Conservation (phyloP, 2,888 invertebrate genomes). For the Penaeus monodon region DNA sequence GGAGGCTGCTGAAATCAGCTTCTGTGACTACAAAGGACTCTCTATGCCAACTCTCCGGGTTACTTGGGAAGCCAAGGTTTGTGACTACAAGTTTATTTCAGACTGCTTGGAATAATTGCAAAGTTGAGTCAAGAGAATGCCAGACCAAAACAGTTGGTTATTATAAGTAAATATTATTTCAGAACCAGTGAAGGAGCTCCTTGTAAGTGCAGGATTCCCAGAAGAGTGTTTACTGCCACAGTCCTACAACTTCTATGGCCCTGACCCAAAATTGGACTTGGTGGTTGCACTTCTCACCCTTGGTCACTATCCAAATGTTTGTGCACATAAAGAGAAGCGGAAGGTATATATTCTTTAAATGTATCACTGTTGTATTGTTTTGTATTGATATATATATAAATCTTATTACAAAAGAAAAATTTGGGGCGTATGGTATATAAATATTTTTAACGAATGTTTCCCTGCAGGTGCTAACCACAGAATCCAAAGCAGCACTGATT, state of each 20-base stretch:
- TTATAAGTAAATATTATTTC: constrained; percentile 40
- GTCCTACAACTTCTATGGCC: constrained; percentile 75
- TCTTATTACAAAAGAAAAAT: background rate
- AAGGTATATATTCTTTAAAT: constrained; percentile 74
- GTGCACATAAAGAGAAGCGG: constrained; percentile 93
- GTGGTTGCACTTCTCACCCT: constrained; percentile 87
- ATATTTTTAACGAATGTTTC: constrained; percentile 32
- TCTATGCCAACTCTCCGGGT: constrained; percentile 90
- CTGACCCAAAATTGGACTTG: constrained; percentile 85
- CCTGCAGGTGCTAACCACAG: constrained; percentile 86
- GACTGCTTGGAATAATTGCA: no score
- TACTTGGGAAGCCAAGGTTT: constrained; percentile 87
- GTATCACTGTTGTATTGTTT: constrained; percentile 2
- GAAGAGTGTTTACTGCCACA: constrained; percentile 84
- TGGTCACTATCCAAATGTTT: constrained; percentile 97
- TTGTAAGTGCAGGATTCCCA: constrained; percentile 86
- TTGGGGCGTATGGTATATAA: background rate
- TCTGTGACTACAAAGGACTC: constrained; percentile 92
- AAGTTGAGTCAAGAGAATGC: background rate
- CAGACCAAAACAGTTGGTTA: constrained; percentile 4
- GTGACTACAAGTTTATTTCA: background rate
- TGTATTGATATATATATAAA: background rate
- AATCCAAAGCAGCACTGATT: constrained; percentile 92
- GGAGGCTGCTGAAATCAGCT: constrained; percentile 79
- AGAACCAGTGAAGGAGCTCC: constrained; percentile 78